Conservation (phyloP, 2,113 vertebrate genomes). For the Cranoglanis bouderius region DNA sequence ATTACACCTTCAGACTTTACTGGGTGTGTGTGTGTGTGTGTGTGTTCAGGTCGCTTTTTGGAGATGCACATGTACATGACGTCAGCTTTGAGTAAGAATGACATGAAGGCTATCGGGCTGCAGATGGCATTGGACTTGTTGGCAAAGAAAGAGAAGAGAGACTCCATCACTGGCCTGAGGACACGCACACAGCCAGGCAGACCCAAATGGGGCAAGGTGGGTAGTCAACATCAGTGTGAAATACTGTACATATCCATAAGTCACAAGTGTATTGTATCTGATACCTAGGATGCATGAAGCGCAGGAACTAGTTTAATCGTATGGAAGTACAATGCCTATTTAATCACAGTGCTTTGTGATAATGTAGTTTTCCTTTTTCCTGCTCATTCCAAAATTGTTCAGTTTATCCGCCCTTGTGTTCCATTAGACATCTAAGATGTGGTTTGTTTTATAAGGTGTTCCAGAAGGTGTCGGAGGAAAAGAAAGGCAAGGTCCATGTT, state of each 20-base stretch:
- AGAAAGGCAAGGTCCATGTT: conserved; percentile 81
- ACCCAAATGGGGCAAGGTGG: conserved; percentile 83
- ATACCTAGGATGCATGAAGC: not conserved
- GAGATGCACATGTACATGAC: conserved; percentile 94
- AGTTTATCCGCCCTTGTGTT: not conserved
- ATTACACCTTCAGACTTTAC: no score
- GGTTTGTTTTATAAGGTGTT: conserved; percentile 72
- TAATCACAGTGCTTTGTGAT: not conserved
- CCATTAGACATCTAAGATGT: not conserved
- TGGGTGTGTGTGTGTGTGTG: not conserved
- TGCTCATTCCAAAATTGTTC: not conserved
- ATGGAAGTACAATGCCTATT: not conserved
- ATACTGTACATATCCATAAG: not conserved
- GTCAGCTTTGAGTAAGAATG: conserved; percentile 81
- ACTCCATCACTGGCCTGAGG: conserved; percentile 84
- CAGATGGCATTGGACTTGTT: conserved; percentile 89
- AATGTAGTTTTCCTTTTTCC: not conserved
- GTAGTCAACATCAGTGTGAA: not conserved
- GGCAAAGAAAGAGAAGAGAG: conserved; percentile 82
- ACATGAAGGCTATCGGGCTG: conserved; percentile 88
- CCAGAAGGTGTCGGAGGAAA: conserved; percentile 79
- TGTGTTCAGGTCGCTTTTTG: conserved; percentile 77
- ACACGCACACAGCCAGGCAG: conserved; percentile 82
- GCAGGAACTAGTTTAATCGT: not conserved
- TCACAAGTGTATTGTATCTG: not conserved